These are phyloP conservation scores for Siphlonurus alternatus DNA, from an alignment of 2,888 invertebrate species.

Conservation along the genomic window DNA sequence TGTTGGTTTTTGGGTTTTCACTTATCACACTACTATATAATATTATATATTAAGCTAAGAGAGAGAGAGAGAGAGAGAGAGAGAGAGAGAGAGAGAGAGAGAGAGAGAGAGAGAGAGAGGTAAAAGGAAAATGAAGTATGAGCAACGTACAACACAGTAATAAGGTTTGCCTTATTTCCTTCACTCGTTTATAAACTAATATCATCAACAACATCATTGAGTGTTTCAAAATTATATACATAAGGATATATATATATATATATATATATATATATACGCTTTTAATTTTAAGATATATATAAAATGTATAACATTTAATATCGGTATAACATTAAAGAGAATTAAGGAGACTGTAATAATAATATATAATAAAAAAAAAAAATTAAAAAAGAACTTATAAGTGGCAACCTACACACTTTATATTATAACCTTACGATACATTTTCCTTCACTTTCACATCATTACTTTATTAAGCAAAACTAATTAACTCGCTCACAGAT, in stretches of 20 bases:
- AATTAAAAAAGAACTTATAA: neutral
- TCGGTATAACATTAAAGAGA: neutral
- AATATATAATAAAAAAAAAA: neutral
- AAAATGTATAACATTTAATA: neutral
- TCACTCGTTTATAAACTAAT: neutral
- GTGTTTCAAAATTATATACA: too few species aligned
- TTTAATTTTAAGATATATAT: too few species aligned
- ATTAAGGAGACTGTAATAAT: neutral
- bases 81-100: too few species aligned
- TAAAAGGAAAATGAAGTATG: too few species aligned
- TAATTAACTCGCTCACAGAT: slow-evolving; percentile 13
- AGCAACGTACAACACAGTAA: too few species aligned
- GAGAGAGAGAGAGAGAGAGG: too few species aligned
- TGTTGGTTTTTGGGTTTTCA: too few species aligned
- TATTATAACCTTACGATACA: neutral
- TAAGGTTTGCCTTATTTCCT: neutral
- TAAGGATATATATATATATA: too few species aligned
- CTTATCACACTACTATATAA: too few species aligned
- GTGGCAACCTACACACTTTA: neutral
- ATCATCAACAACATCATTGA: neutral
- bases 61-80: too few species aligned
- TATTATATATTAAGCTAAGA: too few species aligned
- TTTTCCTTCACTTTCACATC: slow-evolving; percentile 1
- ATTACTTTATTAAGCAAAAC: slow-evolving; percentile 14
- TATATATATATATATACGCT: too few species aligned